These are phyloP conservation scores for Todus mexicanus DNA, from an alignment of 2,797 vertebrate genomes.

Conservation along the genomic window DNA sequence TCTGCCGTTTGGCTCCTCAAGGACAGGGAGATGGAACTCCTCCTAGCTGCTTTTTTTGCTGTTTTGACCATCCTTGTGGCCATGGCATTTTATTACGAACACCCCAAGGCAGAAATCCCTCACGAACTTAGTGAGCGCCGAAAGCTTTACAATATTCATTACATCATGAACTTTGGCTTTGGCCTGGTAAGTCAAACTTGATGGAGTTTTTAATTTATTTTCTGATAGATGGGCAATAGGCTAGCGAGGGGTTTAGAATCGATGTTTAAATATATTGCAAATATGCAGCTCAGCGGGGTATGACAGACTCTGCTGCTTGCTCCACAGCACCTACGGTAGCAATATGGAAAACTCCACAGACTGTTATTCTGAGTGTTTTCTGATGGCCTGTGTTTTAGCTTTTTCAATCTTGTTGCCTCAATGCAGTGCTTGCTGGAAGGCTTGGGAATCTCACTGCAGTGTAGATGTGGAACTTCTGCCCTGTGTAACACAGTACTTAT, in stretches of 20 bases:
- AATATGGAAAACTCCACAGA: not conserved
- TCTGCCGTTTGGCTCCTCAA: not conserved
- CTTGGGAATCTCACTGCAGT: not conserved
- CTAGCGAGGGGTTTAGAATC: not conserved
- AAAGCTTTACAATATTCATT: not conserved
- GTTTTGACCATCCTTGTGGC: not conserved
- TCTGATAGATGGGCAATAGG: not conserved
- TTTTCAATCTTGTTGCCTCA: not conserved
- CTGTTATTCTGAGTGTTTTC: not conserved
- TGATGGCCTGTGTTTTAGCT: not conserved
- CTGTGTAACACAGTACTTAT: not conserved
- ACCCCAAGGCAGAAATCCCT: slow-evolving; percentile 27
- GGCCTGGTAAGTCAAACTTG: slow-evolving; percentile 40
- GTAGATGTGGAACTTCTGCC: not conserved
- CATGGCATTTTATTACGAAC: slow-evolving; percentile 17
- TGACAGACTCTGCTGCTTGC: not conserved
- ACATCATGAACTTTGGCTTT: not conserved
- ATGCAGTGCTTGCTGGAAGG: not conserved
- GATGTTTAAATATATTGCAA: not conserved
- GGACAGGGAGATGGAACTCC: not conserved
- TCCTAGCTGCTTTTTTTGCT: not conserved
- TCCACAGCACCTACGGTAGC: not conserved
- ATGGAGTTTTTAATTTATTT: not conserved
- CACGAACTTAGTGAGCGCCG: not conserved
- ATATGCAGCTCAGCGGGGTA: not conserved